Evolutionary conservation across 2,888 invertebrate genomes (phyloP), one percentile per base, ranked within the genome.

Genomic region (Argyra leucocephala): DNA sequence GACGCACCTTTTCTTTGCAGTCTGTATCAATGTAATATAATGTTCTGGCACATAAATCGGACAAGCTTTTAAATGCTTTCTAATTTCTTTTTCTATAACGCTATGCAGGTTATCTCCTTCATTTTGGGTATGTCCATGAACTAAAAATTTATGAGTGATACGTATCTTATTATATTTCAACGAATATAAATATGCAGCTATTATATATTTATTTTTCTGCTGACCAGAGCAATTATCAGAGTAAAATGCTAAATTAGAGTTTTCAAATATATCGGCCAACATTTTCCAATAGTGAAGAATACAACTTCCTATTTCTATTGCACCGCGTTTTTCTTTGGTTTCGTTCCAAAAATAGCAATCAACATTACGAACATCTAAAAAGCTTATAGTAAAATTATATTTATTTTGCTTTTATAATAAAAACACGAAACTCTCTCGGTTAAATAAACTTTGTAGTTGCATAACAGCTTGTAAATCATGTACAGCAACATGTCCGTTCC

Each of bases 41-140:
- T 74, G 70, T 59, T 68, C 69, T 48, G 74, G 73, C 15, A 70
- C 69, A 70, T 69, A 74, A 67, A 73, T 71, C 5, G 72, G 70
- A 31, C 70, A 69, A 57, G 71, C 71, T 70, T 70, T 72, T 59
- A 71, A 64, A n/a, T 66, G 61, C 48, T 64, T 69, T 63, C 69
- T 68, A 60, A 70, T 69, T 26, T 69, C 66, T 36, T 69, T 64
- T 67, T 72, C 68, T 63, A 73, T 73, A 10, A 68, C 37, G 24
- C 69, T 68, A 62, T 73, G 71, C 18, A 67, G 70, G 26, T 68
- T 65, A 64, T 73, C 73, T 1, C 72, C 73, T 61, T 73, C 72
- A 66, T 74, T 74, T 69, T 73, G 72, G 0, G 71, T 70, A 62
- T 73, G 73, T 57, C 73, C 72, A 63, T 70, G 70, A 22, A 72